A percentile compares a stretch with the other conserved stretches of the same genome.
Evolutionary conservation across 2,888 invertebrate species (phyloP).

Genomic region (Heliconius aoede): DNA sequence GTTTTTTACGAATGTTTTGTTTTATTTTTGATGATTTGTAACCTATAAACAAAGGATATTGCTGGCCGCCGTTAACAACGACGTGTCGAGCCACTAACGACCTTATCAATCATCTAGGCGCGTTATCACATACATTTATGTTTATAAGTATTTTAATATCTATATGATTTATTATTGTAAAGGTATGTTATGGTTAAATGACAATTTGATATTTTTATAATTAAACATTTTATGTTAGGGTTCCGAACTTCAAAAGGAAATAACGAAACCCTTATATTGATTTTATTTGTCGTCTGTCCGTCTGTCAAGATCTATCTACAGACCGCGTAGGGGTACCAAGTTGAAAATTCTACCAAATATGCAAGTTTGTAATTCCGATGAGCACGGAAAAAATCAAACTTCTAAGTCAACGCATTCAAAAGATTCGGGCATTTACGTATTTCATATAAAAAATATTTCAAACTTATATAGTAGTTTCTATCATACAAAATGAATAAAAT

Average conservation of each 20-base stretch:
- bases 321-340: background rate
- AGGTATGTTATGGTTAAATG: constrained; percentile 8
- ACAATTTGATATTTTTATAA: background rate
- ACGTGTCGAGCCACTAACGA: constrained; percentile 43
- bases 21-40: constrained; percentile 30
- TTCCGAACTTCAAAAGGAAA: background rate
- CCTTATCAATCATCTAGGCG: constrained; percentile 44
- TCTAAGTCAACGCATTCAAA: too few species aligned
- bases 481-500: too few species aligned
- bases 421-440: too few species aligned
- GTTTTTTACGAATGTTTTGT: background rate
- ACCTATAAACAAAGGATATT: constrained; percentile 13
- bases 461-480: too few species aligned
- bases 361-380: background rate
- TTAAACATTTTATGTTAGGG: background rate
- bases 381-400: too few species aligned
- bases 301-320: background rate
- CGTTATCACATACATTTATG: constrained; percentile 19
- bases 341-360: background rate
- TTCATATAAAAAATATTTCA: too few species aligned
- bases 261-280: background rate
- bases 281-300: background rate
- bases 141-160: constrained; percentile 13
- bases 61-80: constrained; percentile 29
- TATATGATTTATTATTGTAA: constrained; percentile 10